Base-by-base conservation (phyloP, 2,797 vertebrate genomes). In the Halcyon chelicuti region DNA sequence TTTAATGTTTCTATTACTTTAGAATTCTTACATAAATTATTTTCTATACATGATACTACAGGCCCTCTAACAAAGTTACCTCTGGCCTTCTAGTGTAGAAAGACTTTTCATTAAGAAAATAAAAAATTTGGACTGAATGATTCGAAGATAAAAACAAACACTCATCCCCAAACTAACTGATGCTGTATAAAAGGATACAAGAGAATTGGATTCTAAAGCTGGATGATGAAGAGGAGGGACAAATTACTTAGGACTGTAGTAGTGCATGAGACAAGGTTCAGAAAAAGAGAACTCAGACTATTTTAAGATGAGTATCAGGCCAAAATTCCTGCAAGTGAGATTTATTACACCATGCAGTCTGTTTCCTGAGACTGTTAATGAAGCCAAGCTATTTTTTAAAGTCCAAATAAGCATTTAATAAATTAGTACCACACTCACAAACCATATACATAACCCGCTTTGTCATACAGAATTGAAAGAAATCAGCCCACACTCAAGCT, bases 371-470 rank as follows among this genome's bases (percentile, higher is more conserved):
- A 72, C 88, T 88, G 60, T 54, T 94, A 92, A 95, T 88, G 87
- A 96, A 97, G 79, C 87, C 87, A 96, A 81, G 81, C 42, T 90
- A 94, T 91, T 95, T 96, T 96, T 89, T 93, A 11, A 95, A 96
- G 85, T 91, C 72, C 73, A 96, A 96, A 96, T 65, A 29, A 96
- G 39, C 79, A 91, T 93, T 94, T 91, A 91, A 96, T 96, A 96
- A 97, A 97, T 80, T 46, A 94, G 35, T 78, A 91, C 68, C 96
- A 93, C 79, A 66, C 79, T 94, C 73, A 68, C 23, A 49, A 93
- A 18, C 31, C 54, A 33, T 92, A 93, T 52, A 88, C 68, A 55
- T 93, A 91, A 88, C 54, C 91, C 28, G 2, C 86, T 94, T 92
- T 90, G 75, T 91, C 94, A 88, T 86, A 90, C 46, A 40, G 76